phyloP scores from a whole-genome alignment of 37 sponge, comb jelly and placozoan genomes.

The Cladorhizidae sp. region DNA sequence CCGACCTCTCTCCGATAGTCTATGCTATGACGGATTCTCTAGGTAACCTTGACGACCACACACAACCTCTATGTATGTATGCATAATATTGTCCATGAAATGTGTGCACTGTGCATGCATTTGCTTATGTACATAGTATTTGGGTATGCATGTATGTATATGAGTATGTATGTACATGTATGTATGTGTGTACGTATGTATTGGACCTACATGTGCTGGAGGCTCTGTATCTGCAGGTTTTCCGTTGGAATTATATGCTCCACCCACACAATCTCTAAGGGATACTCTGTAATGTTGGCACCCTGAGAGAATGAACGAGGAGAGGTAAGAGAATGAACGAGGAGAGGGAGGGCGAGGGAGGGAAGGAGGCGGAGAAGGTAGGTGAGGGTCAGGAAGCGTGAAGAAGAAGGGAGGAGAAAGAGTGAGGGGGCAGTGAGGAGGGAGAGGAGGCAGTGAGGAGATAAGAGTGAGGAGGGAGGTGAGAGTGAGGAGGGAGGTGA shows the following conservation, averaged over 20 bases:
- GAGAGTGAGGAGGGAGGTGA: no score
- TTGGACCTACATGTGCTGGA: conserved; percentile 40
- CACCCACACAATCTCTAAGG: conserved; percentile 50
- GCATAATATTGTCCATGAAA: no score
- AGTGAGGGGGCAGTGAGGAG: no score
- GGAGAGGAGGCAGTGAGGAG: no score
- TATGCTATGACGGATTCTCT: no score
- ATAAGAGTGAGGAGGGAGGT: no score
- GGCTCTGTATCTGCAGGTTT: conserved; percentile 1
- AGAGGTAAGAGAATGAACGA: background rate
- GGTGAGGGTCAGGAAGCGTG: no score
- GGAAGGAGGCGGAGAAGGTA: no score
- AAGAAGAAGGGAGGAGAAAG: no score
- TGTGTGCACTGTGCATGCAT: background rate
- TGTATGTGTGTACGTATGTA: background rate
- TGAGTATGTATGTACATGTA: background rate
- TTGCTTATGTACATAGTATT: background rate
- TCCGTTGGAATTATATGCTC: conserved; percentile 36
- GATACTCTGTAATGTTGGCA: conserved; percentile 20
- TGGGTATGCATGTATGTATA: background rate
- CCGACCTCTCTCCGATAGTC: no score
- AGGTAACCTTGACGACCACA: no score
- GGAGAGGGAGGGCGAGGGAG: conserved; percentile 15
- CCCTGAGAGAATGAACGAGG: conserved; percentile 15
- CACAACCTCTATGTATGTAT: no score